Conservation (phyloP, 2,797 vertebrate genomes). For the Poeciliopsis paucimaculata region DNA sequence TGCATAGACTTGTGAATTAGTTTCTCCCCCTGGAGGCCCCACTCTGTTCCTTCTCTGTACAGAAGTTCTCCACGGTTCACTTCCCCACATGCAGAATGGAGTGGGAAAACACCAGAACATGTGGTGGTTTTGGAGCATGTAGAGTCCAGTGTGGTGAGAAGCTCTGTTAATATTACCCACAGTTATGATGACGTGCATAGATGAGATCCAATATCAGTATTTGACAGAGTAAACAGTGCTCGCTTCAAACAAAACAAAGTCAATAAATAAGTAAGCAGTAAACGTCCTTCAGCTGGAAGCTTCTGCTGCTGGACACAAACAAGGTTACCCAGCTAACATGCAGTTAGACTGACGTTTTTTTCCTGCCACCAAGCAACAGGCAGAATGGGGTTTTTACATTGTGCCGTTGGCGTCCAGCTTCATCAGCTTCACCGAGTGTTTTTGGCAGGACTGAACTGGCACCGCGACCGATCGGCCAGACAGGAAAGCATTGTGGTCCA, state of each 20-base stretch:
- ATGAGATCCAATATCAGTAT: conserved; percentile 24
- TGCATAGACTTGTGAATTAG: conserved; percentile 50
- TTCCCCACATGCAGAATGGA: conserved; percentile 37
- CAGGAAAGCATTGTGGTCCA: conserved; percentile 66
- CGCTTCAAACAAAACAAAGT: background rate
- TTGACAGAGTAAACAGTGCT: conserved; percentile 6
- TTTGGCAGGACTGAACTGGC: conserved; percentile 68
- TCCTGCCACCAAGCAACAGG: conserved; percentile 70
- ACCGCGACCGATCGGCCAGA: conserved; percentile 55
- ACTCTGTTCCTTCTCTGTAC: conserved; percentile 41
- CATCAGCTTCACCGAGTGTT: conserved; percentile 73
- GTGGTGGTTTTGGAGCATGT: conserved; percentile 51
- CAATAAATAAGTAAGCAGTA: conserved; percentile 19
- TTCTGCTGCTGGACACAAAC: conserved; percentile 40
- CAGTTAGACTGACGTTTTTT: conserved; percentile 52
- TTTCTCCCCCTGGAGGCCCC: conserved; percentile 59
- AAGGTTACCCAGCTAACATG: conserved; percentile 54
- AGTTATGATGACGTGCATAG: conserved; percentile 11
- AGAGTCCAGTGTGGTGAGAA: conserved; percentile 31
- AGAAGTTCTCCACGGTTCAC: conserved; percentile 63
- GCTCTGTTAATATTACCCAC: conserved; percentile 29
- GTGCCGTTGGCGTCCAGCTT: conserved; percentile 66
- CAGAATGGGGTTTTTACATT: conserved; percentile 77
- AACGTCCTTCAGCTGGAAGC: conserved; percentile 24
- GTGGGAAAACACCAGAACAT: conserved; percentile 33